A percentile compares a stretch with the other conserved stretches of the same genome.
Evolutionary conservation across 1,140 invertebrate species (phyloP).

Genomic region (Coenobita brevimanus): DNA sequence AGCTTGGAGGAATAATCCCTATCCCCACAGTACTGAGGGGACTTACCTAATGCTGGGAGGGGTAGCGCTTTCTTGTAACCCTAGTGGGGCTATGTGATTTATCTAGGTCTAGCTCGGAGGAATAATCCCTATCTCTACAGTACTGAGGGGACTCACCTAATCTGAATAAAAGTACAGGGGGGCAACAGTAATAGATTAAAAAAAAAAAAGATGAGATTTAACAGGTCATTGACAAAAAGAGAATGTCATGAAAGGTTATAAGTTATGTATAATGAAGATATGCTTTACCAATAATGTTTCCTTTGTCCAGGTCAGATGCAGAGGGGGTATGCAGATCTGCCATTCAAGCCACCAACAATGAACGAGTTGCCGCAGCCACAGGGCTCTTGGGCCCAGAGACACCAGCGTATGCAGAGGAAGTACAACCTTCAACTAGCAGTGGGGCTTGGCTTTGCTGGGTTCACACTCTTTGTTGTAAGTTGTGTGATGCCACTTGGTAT

Average conservation of each 20-base stretch:
- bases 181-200: too few species aligned
- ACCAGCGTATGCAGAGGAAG: conserved; percentile 79
- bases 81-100: too few species aligned
- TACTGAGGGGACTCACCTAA: too few species aligned
- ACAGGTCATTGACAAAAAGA: too few species aligned
- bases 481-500: background rate
- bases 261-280: background rate
- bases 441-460: conserved; percentile 77
- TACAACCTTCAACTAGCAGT: conserved; percentile 80
- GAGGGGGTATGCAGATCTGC: conserved; percentile 43
- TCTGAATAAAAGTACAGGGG: too few species aligned
- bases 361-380: conserved; percentile 83
- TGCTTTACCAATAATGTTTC: background rate
- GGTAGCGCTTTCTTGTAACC: too few species aligned
- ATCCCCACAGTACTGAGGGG: too few species aligned
- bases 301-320: background rate
- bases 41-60: too few species aligned
- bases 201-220: too few species aligned
- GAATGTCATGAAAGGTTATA: background rate
- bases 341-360: conserved; percentile 75
- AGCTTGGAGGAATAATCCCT: too few species aligned
- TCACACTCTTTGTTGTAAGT: conserved; percentile 79
- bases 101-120: too few species aligned
- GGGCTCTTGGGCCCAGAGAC: conserved; percentile 82
- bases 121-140: too few species aligned